Base-by-base conservation (phyloP, 2,888 invertebrate genomes). In the Asteroscopus sphinx region DNA sequence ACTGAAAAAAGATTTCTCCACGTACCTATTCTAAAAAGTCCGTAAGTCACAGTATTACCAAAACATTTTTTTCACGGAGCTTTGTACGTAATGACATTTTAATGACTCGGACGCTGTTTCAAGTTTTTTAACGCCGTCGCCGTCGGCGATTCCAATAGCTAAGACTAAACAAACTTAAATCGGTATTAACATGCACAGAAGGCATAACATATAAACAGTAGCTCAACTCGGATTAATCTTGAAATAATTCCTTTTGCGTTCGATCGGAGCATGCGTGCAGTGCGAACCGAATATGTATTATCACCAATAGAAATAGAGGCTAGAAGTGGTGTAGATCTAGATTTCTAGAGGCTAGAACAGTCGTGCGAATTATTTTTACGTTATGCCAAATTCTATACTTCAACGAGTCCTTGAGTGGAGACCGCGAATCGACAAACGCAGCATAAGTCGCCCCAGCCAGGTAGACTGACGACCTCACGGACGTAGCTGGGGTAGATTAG, bases 11-110 rank as follows among this genome's bases (percentile, higher is more conserved):
- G 1, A n/a, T n/a, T 12, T 12, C 12, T 2, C 2, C 13, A n/a
- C 13, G n/a, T 40, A n/a, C 13, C 7, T 40, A 3, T 37, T 46
- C 35, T 15, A 12, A 36, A 39, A 17, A 21, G 41, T 47, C 68
- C 21, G 73, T 77, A 41, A 74, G 73, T 76, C 66, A 41, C 64
- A 54, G 36, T 21, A 46, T 57, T 65, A 73, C 71, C n/a, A n/a
- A n/a, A n/a, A 63, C 68, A 75, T 77, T 75, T 77, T 75, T 74
- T 71, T 63, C 64, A 57, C 59, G 53, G 66, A 56, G 54, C 52
- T 73, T 68, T 68, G 73, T 76, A 61, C 61, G 67, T 81, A 83
- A 85, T 78, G 81, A 78, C 80, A 77, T 81, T 85, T 85, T 85
- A 81, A 85, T 85, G 81, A 77, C 71, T 67, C 46, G 45, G 56